Evolutionary conservation across 1,140 invertebrate species (phyloP).

Genomic region (Drosophila saltans): DNA sequence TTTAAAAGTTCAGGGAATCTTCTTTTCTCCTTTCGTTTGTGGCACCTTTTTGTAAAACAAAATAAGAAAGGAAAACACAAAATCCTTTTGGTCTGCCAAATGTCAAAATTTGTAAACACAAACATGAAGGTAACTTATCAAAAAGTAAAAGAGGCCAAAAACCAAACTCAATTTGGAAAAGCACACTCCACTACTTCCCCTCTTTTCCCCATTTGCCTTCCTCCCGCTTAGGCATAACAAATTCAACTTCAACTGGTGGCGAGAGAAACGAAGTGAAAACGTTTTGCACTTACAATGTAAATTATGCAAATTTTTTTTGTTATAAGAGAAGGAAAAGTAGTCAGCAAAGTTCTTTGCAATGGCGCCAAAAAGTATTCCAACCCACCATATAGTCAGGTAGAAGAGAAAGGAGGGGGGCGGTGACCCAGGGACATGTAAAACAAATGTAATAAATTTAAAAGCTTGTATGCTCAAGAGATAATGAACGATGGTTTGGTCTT

Average conservation of each 20-base stretch:
- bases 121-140: background rate
- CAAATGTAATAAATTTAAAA: slow-evolving; percentile 76
- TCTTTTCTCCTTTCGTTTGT: background rate
- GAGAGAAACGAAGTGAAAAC: slow-evolving; percentile 30
- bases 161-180: slow-evolving; percentile 25
- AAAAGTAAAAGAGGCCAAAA: slow-evolving; percentile 29
- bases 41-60: background rate
- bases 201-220: background rate
- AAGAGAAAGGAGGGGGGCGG: background rate
- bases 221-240: background rate
- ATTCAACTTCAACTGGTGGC: slow-evolving; percentile 2
- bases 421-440: slow-evolving; percentile 40
- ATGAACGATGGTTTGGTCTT: slow-evolving; percentile 45
- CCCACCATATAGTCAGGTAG: background rate
- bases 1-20: no score
- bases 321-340: slow-evolving; percentile 37
- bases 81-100: slow-evolving; percentile 15
- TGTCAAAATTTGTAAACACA: slow-evolving; percentile 18
- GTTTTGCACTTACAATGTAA: slow-evolving; percentile 61
- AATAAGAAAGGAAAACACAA: background rate
- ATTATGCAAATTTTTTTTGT: slow-evolving; percentile 60
- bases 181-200: background rate
- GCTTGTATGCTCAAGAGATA: slow-evolving; percentile 68
- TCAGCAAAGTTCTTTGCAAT: slow-evolving; percentile 58
- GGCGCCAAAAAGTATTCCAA: slow-evolving; percentile 26